A percentile compares a stretch with the other conserved stretches of the same genome.
Conservation (phyloP, 1,140 invertebrate species). For the Caenorhabditis inopinata region DNA sequence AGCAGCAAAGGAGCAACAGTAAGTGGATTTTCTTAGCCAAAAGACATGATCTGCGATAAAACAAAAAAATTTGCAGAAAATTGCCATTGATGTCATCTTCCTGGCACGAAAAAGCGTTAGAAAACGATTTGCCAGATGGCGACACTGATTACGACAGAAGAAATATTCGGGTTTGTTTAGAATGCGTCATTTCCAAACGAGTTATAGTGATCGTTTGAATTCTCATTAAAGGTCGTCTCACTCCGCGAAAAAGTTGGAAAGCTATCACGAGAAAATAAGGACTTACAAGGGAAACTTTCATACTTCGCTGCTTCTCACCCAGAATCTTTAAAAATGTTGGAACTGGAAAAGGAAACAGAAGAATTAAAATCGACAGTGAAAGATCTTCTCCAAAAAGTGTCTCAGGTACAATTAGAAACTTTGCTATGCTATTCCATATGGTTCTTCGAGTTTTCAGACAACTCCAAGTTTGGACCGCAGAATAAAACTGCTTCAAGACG, state of each 20-base stretch:
- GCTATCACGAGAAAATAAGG: slow-evolving; percentile 25
- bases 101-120: slow-evolving; percentile 22
- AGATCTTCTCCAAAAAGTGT: background rate
- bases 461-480: background rate
- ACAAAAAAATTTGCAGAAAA: background rate
- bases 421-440: background rate
- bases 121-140: slow-evolving; percentile 10
- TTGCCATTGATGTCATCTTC: slow-evolving; percentile 10
- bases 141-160: slow-evolving; percentile 7
- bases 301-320: slow-evolving; percentile 3
- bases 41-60: background rate
- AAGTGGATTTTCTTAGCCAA: background rate
- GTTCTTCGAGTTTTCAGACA: background rate
- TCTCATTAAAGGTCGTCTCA: slow-evolving; percentile 4
- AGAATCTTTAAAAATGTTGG: background rate
- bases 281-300: background rate
- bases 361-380: background rate
- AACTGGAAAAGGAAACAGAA: background rate
- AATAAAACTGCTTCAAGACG: slow-evolving; percentile 6
- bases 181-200: too few species aligned
- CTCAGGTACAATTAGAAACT: background rate
- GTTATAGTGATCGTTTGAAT: background rate
- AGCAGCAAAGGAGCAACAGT: slow-evolving; percentile 23
- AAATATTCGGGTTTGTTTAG: background rate
- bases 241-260: slow-evolving; percentile 35